Conservation (phyloP, 2,888 invertebrate species). For the Petrolisthes manimaculis region DNA sequence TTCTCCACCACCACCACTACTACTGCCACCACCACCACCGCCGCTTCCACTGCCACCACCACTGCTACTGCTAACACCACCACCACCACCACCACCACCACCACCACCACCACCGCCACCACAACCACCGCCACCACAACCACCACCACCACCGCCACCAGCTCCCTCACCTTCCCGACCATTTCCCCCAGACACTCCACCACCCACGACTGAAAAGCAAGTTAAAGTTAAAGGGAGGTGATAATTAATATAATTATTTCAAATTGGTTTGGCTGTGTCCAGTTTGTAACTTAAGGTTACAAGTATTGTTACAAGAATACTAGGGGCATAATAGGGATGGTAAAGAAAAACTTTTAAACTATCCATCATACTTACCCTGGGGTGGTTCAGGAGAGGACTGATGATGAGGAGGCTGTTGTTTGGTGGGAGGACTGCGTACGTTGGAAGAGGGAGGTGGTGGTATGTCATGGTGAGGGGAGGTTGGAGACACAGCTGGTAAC, state of each 20-base stretch:
- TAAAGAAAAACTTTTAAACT: not conserved
- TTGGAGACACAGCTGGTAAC: conserved; percentile 43
- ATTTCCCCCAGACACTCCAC: conserved; percentile 41
- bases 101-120: conserved; percentile 29
- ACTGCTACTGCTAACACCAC: conserved; percentile 35
- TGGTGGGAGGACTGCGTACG: conserved; percentile 45
- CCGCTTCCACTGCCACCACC: conserved; percentile 25
- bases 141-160: not conserved
- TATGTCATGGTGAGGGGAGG: conserved; percentile 50
- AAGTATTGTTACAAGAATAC: not conserved
- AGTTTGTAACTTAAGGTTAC: not conserved
- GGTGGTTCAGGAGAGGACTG: conserved; percentile 51
- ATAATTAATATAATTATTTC: no score
- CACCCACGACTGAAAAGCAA: conserved; percentile 24
- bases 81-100: conserved; percentile 20
- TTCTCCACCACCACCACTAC: conserved; percentile 32
- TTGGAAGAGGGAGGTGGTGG: conserved; percentile 37
- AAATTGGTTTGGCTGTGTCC: not conserved
- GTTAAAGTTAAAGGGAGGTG: no score
- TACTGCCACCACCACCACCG: conserved; percentile 22
- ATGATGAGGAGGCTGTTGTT: conserved; percentile 46
- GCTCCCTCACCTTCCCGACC: conserved; percentile 30
- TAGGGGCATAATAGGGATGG: no score
- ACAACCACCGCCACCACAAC: not conserved
- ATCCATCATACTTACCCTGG: conserved; percentile 14